Evolutionary conservation across 2,888 invertebrate genomes (phyloP), one percentile per base, ranked within the genome.

Genomic region (Vesta saturnalis): DNA sequence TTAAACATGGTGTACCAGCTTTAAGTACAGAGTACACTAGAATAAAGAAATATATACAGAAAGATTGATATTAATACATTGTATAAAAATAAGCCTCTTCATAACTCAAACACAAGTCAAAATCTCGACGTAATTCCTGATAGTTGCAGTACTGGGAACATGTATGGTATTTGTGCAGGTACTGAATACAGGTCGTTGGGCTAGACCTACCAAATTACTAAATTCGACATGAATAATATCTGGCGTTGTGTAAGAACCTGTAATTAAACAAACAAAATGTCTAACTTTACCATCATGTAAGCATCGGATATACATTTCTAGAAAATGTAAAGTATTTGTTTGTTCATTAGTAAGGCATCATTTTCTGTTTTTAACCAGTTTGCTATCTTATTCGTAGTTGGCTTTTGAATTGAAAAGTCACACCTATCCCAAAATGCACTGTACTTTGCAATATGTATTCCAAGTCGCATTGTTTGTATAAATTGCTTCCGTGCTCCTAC

Each of bases 201-300:
- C 15, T 46, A 46, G n/a, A 30, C 30, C 30, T 30, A n/a, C n/a
- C n/a, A n/a, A n/a, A n/a, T n/a, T n/a, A 30, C 52, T 52, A 18
- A 52, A 52, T 18, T 52, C 19, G 16, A 52, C 52, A 15, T 6
- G 5, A 52, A 52, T 52, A 18, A 18, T n/a, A 22, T 54, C 22
- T 19, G 54, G 54, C 54, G 19, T 54, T 21, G 8, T 8, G n/a
- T 54, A 54, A 16, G 54, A 54, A 21, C 54, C 22, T 8, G 54
- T 54, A 1, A 54, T 12, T 19, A 54, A 18, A 54, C 16, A 22
- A 1, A 54, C 22, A 21, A 54, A 54, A 4, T 18, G 19, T 18
- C 19, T 1, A 21, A 54, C 1, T 21, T 54, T 18, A 1, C 19
- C 22, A 1, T 22, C n/a, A 4, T 54, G 16, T 10, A 54, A 22